Percentiles rank a stretch among this genome's conserved stretches.
Conservation (phyloP, 2,797 vertebrate species). For the Macropus fuliginosus region DNA sequence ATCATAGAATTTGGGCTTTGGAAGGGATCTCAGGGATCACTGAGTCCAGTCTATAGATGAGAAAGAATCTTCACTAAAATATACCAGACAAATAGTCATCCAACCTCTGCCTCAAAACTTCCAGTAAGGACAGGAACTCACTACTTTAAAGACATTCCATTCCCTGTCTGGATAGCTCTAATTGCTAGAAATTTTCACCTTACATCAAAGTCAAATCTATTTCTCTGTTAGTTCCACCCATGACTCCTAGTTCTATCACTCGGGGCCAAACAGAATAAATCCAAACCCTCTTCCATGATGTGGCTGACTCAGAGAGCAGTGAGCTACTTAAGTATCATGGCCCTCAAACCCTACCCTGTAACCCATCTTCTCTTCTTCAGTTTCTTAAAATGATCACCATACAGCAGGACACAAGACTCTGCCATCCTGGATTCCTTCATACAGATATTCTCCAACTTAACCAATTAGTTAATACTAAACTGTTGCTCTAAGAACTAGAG, state of each 20-base stretch:
- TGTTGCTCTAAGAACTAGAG: neutral
- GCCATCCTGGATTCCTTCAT: neutral
- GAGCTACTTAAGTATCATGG: neutral
- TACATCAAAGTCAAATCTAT: neutral
- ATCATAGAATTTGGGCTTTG: neutral
- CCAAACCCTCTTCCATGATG: neutral
- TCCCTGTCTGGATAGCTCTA: neutral
- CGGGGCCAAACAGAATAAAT: neutral
- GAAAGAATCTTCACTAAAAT: neutral
- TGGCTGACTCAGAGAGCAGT: neutral
- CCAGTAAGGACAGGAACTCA: neutral
- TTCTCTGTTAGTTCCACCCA: neutral
- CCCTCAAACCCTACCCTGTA: neutral
- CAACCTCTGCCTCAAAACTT: neutral
- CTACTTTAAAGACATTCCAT: neutral
- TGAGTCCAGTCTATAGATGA: neutral
- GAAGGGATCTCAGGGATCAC: neutral
- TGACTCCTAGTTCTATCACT: neutral
- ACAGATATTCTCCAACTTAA: neutral
- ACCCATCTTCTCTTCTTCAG: neutral
- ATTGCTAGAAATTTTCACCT: neutral
- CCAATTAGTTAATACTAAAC: neutral
- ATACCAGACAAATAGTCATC: neutral
- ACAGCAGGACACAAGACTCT: neutral
- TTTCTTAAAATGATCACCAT: neutral